Base-by-base conservation (phyloP, 2,113 vertebrate genomes). In the Agelaius phoeniceus region DNA sequence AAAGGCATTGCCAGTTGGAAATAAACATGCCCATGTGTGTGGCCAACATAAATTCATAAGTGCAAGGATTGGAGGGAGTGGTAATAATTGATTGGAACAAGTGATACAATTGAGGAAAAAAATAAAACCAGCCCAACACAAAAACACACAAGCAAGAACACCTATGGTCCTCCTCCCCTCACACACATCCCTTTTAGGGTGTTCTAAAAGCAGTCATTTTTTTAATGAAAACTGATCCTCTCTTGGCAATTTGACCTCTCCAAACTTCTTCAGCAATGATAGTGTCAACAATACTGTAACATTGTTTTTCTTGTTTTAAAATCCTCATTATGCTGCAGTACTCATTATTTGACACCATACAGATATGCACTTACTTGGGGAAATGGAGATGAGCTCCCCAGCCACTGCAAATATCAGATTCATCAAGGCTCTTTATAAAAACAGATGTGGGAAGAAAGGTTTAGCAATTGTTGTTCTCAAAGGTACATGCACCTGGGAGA, bases 161-260 rank as follows among this genome's bases (percentile, higher is more conserved):
- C 5, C 5, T 43, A 6, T 49, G 30, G 4, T 19, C 26, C 5
- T 30, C 9, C 21, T 8, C 7, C 5, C 15, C 2, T 63, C 11
- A 46, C 11, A 33, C 4, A 59, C 31, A 11, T 39, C 13, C 6
- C 7, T 41, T 85, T 78, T 13, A 41, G 5, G 2, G 7, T 69
- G 2, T 65, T 61, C 23, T 26, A 52, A 68, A 68, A 33, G 16
- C 5, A 77, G 7, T 33, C 0, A 3, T 43, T 43, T 91, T 94
- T 46, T 68, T 4, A 3, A 33, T 1, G 11, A 57, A 95, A 71
- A 13, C 3, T 35, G 5, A 1, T 55, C 6, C 5, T 77, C n/a
- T 49, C 37, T 35, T 44, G 41, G 4, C 28, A 79, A 72, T 75
- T 49, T 7, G 4, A 82, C 6, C 11, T 49, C 6, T 6, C 6